These are phyloP conservation scores for Mormyrops boulengeri DNA, from an alignment of 2,797 vertebrate species.

Conservation along the genomic window DNA sequence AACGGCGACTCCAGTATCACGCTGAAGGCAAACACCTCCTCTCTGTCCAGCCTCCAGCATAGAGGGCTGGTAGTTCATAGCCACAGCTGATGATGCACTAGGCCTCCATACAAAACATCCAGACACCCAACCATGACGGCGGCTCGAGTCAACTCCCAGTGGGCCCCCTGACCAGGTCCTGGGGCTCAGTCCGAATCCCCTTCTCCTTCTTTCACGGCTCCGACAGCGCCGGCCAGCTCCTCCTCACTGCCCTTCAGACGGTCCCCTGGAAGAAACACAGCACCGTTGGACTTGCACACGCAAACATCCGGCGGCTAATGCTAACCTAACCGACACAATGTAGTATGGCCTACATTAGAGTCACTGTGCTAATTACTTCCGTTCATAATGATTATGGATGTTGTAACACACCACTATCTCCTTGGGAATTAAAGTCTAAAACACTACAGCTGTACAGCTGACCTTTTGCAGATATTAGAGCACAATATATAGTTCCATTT, in stretches of 20 bases:
- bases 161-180: not conserved
- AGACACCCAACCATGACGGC: not conserved
- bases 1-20: not conserved
- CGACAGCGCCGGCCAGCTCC: slow-evolving; percentile 72
- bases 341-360: not conserved
- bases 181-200: slow-evolving; percentile 78
- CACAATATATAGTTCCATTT: not conserved
- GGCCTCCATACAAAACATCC: not conserved
- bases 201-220: slow-evolving; percentile 58
- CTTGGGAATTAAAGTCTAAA: not conserved
- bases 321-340: not conserved
- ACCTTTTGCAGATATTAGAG: not conserved
- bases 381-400: not conserved
- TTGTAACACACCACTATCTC: not conserved
- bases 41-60: not conserved
- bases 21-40: not conserved
- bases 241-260: slow-evolving; percentile 82
- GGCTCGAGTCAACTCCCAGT: not conserved
- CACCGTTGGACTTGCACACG: not conserved
- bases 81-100: no score
- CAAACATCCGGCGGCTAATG: accelerated
- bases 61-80: not conserved
- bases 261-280: slow-evolving; percentile 67
- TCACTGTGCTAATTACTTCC: not conserved
- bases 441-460: not conserved